These are phyloP conservation scores for Aethina tumida DNA, from an alignment of 1,140 invertebrate species.

Conservation along the genomic window DNA sequence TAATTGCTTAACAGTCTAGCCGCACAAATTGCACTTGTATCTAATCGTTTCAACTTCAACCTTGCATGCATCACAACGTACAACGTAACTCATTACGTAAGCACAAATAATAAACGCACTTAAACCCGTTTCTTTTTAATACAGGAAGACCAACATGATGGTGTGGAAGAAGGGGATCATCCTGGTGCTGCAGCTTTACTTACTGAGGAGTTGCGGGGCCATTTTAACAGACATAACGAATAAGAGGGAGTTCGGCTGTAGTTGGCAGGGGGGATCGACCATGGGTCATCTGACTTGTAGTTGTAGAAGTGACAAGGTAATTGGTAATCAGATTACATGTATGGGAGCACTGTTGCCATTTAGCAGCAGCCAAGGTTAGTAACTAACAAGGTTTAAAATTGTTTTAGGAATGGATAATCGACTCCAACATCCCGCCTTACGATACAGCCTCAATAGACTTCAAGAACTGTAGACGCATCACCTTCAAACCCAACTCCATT, in stretches of 20 bases:
- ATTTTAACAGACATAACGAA: conserved; percentile 17
- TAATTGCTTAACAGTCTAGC: too few species aligned
- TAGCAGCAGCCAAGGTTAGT: background rate
- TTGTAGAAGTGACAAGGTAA: conserved; percentile 21
- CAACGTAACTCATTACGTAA: too few species aligned
- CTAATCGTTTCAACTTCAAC: too few species aligned
- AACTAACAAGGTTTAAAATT: background rate
- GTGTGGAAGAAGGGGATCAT: too few species aligned
- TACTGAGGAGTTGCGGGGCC: background rate
- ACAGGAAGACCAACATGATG: too few species aligned
- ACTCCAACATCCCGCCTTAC: conserved; percentile 23
- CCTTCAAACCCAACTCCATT: conserved; percentile 25
- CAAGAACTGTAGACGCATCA: conserved; percentile 24
- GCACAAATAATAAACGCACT: too few species aligned
- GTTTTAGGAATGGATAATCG: conserved; percentile 28
- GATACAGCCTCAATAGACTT: conserved; percentile 25
- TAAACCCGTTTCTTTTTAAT: too few species aligned
- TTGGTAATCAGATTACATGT: background rate
- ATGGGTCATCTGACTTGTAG: conserved; percentile 15
- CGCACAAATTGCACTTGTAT: too few species aligned
- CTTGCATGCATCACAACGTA: too few species aligned
- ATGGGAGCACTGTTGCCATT: background rate
- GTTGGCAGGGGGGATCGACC: conserved; percentile 19
- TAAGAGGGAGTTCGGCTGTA: conserved; percentile 19
- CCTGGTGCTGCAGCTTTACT: conserved; percentile 1